Conservation (phyloP, 2,888 invertebrate genomes). For the Lasioglossum leucozonium region DNA sequence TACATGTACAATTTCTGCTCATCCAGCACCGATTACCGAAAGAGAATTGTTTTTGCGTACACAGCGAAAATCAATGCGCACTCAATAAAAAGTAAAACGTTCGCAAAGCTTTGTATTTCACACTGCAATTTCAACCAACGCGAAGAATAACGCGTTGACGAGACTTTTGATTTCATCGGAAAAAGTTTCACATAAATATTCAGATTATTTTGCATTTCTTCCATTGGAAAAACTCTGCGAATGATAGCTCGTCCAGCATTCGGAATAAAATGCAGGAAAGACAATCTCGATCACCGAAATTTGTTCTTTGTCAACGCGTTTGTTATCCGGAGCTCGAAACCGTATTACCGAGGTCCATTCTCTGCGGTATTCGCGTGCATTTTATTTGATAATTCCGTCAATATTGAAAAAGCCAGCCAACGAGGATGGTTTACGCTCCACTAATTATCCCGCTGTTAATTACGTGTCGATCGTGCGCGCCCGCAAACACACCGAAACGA, state of each 20-base stretch:
- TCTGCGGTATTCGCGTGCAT: background rate
- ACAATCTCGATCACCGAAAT: background rate
- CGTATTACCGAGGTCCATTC: background rate
- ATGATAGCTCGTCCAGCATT: background rate
- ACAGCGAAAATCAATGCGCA: background rate
- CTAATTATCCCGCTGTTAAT: slow-evolving; percentile 7
- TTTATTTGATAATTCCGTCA: background rate
- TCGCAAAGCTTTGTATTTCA: background rate
- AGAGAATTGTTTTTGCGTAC: background rate
- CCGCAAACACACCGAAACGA: background rate
- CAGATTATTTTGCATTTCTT: background rate
- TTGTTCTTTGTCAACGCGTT: background rate
- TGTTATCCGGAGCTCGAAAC: background rate
- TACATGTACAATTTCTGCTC: background rate
- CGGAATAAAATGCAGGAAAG: background rate
- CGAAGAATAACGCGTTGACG: background rate
- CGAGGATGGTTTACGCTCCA: background rate
- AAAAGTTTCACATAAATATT: background rate
- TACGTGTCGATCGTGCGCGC: background rate
- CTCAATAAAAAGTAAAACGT: background rate
- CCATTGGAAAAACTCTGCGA: too few relatives aligned
- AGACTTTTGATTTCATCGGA: background rate
- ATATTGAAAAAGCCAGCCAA: slow-evolving; percentile 1
- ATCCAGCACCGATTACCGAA: too few relatives aligned
- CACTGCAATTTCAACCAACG: background rate